Percentiles rank a stretch among this genome's conserved stretches.
These are phyloP conservation scores for Temnothorax curvispinosus DNA, from an alignment of 1,140 invertebrate species.

Conservation along the genomic window DNA sequence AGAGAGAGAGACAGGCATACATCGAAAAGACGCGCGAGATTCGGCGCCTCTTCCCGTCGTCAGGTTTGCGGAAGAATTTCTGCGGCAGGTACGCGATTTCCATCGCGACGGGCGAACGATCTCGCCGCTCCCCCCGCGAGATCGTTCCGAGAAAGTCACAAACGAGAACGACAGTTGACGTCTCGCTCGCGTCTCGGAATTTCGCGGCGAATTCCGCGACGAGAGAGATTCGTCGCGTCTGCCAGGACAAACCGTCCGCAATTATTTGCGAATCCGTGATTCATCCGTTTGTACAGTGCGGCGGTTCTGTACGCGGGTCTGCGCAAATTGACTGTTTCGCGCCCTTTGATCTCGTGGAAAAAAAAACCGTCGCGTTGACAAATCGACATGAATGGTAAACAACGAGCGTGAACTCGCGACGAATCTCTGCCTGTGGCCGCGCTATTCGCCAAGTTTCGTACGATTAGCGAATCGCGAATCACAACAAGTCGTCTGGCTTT, in stretches of 20 bases:
- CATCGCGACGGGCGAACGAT: neutral
- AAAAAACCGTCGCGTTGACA: neutral
- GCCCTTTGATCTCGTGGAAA: neutral
- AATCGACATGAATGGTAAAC: neutral
- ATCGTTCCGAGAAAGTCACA: neutral
- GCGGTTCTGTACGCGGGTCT: neutral
- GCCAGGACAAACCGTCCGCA: neutral
- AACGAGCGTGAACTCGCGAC: neutral
- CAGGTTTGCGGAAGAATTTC: constrained; percentile 4
- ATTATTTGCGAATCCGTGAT: neutral
- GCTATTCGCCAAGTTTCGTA: neutral
- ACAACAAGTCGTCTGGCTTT: neutral
- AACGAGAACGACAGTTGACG: neutral
- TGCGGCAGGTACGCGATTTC: neutral
- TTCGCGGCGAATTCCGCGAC: neutral
- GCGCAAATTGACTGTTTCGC: neutral
- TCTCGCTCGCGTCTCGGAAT: neutral
- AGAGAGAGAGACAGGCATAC: neutral
- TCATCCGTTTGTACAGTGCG: neutral
- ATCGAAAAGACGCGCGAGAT: neutral
- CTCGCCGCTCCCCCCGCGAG: neutral
- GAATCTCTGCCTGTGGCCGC: neutral
- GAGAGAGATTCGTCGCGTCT: neutral
- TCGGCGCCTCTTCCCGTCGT: neutral
- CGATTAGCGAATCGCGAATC: neutral